Conservation (phyloP, 2,888 invertebrate species). For the Apodemia mormo region DNA sequence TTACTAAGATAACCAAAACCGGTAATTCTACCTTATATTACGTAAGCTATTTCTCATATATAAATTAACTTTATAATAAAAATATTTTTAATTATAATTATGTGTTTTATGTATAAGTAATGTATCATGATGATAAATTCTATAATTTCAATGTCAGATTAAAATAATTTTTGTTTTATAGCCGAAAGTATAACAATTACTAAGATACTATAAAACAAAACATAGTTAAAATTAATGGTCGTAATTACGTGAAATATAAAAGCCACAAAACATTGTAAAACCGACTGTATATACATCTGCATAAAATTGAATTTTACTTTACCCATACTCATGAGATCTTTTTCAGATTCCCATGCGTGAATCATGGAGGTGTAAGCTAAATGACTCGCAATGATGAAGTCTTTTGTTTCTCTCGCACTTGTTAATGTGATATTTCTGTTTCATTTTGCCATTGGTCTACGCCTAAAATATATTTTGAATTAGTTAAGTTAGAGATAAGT, state of each 20-base stretch:
- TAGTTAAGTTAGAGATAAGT: no score
- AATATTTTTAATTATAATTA: no score
- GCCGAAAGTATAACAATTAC: background rate
- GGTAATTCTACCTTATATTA: no score
- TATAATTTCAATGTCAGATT: no score
- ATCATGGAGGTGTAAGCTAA: constrained; percentile 29
- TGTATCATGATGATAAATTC: no score
- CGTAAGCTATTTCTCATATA: no score
- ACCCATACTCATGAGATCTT: constrained; percentile 17
- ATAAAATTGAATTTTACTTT: background rate
- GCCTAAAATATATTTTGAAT: no score
- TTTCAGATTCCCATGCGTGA: constrained; percentile 33
- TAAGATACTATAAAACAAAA: background rate
- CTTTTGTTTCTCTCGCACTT: constrained; percentile 3
- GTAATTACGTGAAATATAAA: background rate
- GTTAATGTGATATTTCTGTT: background rate
- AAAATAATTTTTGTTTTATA: background rate
- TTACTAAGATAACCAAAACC: no score
- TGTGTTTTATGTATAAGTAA: no score
- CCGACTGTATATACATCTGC: background rate
- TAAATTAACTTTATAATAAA: no score
- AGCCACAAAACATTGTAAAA: background rate
- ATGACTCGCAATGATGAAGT: constrained; percentile 3
- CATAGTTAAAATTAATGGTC: background rate
- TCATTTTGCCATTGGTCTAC: background rate